phyloP scores from a whole-genome alignment of 2,888 invertebrate species.

The Synanthedon myopaeformis region DNA sequence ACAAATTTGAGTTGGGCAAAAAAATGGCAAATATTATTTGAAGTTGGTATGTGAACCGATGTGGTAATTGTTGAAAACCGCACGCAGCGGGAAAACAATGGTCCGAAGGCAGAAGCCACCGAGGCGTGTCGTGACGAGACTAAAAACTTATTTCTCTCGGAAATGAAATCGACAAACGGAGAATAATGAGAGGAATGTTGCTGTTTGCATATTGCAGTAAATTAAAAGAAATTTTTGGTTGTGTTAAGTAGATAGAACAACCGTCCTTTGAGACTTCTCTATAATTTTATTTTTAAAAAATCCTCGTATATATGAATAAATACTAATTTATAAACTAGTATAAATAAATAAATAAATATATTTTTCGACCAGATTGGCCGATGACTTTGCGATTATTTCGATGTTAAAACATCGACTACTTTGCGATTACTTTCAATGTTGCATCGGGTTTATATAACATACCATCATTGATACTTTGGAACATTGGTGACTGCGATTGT shows the following conservation, averaged over 20 bases:
- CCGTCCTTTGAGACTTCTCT: conserved; percentile 21
- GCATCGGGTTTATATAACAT: too few species aligned
- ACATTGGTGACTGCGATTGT: too few species aligned
- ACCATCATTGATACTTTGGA: too few species aligned
- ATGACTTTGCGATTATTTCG: too few species aligned
- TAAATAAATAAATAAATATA: too few species aligned
- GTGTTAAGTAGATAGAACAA: conserved; percentile 33
- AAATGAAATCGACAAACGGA: conserved; percentile 54
- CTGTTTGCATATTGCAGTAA: conserved; percentile 57
- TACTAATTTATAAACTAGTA: too few species aligned
- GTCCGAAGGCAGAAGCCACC: conserved; percentile 37
- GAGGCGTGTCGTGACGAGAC: conserved; percentile 49
- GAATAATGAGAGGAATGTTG: conserved; percentile 51
- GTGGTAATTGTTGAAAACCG: conserved; percentile 51
- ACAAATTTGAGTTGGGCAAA: conserved; percentile 11
- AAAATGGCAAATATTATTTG: conserved; percentile 17
- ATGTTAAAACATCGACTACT: too few species aligned
- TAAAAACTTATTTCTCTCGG: conserved; percentile 58
- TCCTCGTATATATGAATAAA: too few species aligned
- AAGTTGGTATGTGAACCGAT: conserved; percentile 26
- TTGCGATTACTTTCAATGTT: too few species aligned
- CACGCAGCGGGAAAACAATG: conserved; percentile 47
- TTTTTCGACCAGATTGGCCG: too few species aligned
- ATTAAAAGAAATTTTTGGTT: conserved; percentile 54
- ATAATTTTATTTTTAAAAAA: too few species aligned